Evolutionary conservation across 2,797 vertebrate genomes (phyloP).

Genomic region (Dendrocincla tyrannina): DNA sequence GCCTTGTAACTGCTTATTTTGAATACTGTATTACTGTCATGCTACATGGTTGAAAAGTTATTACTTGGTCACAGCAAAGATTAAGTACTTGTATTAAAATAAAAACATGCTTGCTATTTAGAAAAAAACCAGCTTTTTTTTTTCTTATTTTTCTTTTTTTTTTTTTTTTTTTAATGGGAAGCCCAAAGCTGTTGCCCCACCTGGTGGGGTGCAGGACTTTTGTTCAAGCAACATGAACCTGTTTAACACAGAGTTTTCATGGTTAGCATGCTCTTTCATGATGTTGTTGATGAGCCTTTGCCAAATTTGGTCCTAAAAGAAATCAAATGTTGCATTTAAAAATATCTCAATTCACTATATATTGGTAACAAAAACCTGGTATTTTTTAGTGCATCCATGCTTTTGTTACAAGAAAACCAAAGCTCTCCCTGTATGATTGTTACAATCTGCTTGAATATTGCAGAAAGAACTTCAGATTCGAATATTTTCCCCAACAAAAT

Average conservation of each 20-base stretch:
- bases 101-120: neutral
- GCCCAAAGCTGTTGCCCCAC: neutral
- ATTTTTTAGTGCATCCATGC: neutral
- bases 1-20: neutral
- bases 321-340: neutral
- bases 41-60: neutral
- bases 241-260: neutral
- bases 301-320: neutral
- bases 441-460: too few relatives aligned
- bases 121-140: too few relatives aligned
- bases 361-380: neutral
- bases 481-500: too few relatives aligned
- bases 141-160: neutral
- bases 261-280: accelerated
- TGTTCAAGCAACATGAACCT: neutral
- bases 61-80: neutral
- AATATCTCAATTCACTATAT: neutral
- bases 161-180: neutral
- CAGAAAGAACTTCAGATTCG: too few relatives aligned
- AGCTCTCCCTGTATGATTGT: neutral
- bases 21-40: accelerated
- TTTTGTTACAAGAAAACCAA: neutral
- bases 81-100: neutral
- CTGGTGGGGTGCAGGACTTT: neutral
- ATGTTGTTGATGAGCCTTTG: neutral